These are phyloP conservation scores for Parnassius orleans DNA, from an alignment of 2,888 invertebrate genomes.

Conservation along the genomic window DNA sequence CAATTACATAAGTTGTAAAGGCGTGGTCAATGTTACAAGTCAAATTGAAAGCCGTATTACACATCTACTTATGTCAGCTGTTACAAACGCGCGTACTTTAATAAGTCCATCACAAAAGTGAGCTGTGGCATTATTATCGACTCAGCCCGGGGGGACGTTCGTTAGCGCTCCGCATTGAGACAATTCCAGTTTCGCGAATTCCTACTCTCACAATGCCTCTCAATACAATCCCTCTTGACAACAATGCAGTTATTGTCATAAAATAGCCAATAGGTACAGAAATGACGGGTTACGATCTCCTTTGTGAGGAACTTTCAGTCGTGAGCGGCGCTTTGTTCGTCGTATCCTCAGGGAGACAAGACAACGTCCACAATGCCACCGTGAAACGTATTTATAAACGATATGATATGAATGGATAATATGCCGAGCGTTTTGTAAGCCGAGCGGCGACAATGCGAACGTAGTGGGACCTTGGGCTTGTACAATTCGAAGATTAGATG, in stretches of 20 bases:
- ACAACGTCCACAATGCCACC: conserved; percentile 68
- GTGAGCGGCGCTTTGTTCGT: conserved; percentile 69
- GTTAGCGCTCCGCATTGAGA: conserved; percentile 64
- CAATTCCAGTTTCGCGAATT: conserved; percentile 78
- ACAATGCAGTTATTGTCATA: conserved; percentile 76
- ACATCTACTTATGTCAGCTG: conserved; percentile 15
- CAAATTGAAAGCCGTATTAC: neutral
- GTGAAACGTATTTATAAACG: conserved; percentile 75
- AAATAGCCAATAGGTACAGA: conserved; percentile 79
- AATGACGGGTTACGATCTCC: conserved; percentile 75
- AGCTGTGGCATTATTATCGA: conserved; percentile 12
- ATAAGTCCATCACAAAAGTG: conserved; percentile 16
- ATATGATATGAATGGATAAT: conserved; percentile 79
- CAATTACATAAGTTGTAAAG: too few species aligned
- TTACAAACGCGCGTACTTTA: conserved; percentile 6
- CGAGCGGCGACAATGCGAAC: conserved; percentile 42
- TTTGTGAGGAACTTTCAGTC: conserved; percentile 69
- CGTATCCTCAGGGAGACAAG: conserved; percentile 73
- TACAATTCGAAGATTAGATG: conserved; percentile 67
- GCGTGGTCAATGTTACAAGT: neutral
- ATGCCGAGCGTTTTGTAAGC: conserved; percentile 55
- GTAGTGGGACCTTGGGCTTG: conserved; percentile 59
- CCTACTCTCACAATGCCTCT: conserved; percentile 59
- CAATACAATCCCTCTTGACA: conserved; percentile 57
- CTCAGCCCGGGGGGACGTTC: conserved; percentile 52